phyloP scores from a whole-genome alignment of 1,140 invertebrate species.

The Heterodera schachtii region DNA sequence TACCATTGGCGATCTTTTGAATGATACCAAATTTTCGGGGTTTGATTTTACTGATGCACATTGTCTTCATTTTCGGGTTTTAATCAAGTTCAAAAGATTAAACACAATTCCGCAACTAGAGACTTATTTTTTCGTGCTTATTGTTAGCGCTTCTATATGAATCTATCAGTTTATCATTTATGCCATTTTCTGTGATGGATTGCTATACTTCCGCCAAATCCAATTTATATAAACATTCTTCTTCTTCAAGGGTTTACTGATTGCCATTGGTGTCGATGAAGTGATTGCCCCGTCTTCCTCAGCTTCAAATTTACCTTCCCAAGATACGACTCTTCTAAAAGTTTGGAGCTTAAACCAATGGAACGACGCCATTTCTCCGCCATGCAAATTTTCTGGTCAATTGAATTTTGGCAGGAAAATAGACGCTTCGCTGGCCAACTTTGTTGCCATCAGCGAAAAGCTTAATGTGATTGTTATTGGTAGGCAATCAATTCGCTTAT shows the following conservation, averaged over 20 bases:
- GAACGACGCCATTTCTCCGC: conserved; percentile 25
- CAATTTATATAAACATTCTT: no score
- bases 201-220: no score
- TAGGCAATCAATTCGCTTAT: background rate
- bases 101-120: no score
- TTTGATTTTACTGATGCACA: no score
- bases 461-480: conserved; percentile 19
- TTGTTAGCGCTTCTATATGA: no score
- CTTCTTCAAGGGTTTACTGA: conserved; percentile 4
- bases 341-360: conserved; percentile 20
- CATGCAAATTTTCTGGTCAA: conserved; percentile 15
- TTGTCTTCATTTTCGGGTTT: no score
- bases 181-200: no score
- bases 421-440: conserved; percentile 4
- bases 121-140: no score
- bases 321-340: background rate
- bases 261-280: conserved; percentile 23
- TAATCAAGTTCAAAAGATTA: no score
- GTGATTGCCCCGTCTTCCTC: background rate
- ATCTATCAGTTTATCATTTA: no score
- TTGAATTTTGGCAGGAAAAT: conserved; percentile 22
- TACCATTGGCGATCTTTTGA: no score
- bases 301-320: background rate
- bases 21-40: no score
- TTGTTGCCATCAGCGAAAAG: conserved; percentile 20